These are phyloP conservation scores for Cataglyphis albicans DNA, from an alignment of 2,888 invertebrate species.

Conservation along the genomic window DNA sequence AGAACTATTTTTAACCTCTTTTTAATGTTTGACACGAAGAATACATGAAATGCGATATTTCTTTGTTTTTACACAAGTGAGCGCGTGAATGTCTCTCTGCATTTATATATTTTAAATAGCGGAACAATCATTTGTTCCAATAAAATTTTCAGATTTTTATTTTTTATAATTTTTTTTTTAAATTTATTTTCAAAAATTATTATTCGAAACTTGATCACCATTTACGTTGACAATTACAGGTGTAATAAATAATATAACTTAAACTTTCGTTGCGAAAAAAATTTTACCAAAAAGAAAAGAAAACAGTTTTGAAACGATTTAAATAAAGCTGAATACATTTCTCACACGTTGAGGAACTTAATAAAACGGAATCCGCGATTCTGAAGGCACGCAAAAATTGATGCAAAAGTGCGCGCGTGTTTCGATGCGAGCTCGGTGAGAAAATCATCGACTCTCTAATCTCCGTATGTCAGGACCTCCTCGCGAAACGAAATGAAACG, in stretches of 20 bases:
- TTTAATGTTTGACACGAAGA: conserved; percentile 2
- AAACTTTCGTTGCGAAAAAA: neutral
- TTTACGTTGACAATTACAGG: neutral
- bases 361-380: neutral
- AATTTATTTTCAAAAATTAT: neutral
- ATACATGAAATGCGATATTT: neutral
- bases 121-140: neutral
- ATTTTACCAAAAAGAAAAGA: neutral
- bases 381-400: neutral
- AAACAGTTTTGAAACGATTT: neutral
- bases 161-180: neutral
- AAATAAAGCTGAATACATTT: neutral
- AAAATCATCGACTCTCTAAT: conserved; percentile 66
- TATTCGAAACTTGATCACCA: neutral
- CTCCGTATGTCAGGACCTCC: conserved; percentile 62
- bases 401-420: conserved; percentile 65
- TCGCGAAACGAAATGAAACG: conserved; percentile 33
- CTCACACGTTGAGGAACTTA: neutral
- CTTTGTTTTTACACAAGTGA: neutral
- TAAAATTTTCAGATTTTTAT: neutral
- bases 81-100: neutral
- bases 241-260: neutral
- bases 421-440: conserved; percentile 63
- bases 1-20: conserved; percentile 3
- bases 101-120: neutral